phyloP scores from a whole-genome alignment of 1,140 invertebrate species.

The Drosophila willistoni region DNA sequence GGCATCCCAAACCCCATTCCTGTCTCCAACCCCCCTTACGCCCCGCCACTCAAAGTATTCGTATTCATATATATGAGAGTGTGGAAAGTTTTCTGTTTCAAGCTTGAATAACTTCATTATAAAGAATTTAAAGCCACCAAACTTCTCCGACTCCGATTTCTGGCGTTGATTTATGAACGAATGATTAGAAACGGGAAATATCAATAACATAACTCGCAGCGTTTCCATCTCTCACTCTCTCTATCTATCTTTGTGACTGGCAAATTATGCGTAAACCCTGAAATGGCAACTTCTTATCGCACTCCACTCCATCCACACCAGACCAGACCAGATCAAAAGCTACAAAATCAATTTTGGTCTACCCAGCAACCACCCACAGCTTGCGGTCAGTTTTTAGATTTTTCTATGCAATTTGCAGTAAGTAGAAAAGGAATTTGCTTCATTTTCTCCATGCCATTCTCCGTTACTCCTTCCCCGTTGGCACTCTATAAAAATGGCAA shows the following conservation, averaged over 20 bases:
- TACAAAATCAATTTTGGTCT: slow-evolving; percentile 68
- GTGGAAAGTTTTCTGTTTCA: slow-evolving; percentile 64
- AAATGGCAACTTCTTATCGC: slow-evolving; percentile 69
- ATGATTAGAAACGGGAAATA: slow-evolving; percentile 48
- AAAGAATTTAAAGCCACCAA: slow-evolving; percentile 67
- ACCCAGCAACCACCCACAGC: slow-evolving; percentile 36
- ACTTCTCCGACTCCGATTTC: slow-evolving; percentile 2
- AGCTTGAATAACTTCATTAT: slow-evolving; percentile 78
- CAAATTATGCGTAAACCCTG: slow-evolving; percentile 51
- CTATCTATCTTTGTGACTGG: slow-evolving; percentile 9
- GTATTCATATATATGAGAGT: slow-evolving; percentile 23
- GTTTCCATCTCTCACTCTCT: not conserved
- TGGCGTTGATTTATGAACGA: slow-evolving; percentile 68
- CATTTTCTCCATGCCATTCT: not conserved
- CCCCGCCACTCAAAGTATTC: too few relatives aligned
- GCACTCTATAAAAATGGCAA: slow-evolving; percentile 64
- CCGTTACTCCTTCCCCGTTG: slow-evolving; percentile 30
- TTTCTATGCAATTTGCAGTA: slow-evolving; percentile 46
- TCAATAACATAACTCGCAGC: slow-evolving; percentile 27
- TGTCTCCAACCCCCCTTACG: not conserved
- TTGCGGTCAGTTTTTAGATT: slow-evolving; percentile 67
- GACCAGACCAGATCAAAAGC: slow-evolving; percentile 37
- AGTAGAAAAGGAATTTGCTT: slow-evolving; percentile 56
- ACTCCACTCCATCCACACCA: not conserved
- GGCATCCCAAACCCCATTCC: slow-evolving; percentile 41